Conservation (phyloP, 2,113 vertebrate genomes). For the Panthera uncia region DNA sequence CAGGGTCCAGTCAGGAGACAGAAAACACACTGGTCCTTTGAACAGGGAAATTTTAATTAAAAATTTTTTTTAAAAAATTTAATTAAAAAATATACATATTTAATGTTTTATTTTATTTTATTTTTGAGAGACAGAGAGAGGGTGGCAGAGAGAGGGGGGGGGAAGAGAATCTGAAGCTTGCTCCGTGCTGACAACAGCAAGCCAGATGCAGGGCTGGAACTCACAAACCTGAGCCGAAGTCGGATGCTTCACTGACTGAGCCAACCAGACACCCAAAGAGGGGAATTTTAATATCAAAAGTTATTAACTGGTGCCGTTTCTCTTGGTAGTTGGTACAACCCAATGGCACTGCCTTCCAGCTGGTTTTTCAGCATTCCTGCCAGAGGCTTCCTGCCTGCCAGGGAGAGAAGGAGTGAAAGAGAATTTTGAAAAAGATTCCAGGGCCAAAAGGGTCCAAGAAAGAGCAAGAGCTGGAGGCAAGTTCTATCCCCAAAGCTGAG, state of each 20-base stretch:
- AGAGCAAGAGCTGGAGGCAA: background rate
- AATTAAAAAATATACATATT: too few species aligned
- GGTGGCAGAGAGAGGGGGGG: fast-evolving
- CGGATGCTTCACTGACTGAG: too few species aligned
- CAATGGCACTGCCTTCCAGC: fast-evolving
- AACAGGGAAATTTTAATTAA: background rate
- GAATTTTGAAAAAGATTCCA: background rate
- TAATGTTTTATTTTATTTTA: too few species aligned
- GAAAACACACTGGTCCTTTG: background rate
- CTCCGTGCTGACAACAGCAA: too few species aligned
- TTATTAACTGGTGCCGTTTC: too few species aligned
- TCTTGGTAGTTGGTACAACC: fast-evolving
- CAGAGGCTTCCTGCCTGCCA: background rate
- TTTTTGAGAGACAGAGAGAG: too few species aligned
- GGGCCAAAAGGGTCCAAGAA: background rate
- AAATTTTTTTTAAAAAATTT: background rate
- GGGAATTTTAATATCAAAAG: background rate
- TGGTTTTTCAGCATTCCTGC: background rate
- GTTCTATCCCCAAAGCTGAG: background rate
- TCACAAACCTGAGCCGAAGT: too few species aligned
- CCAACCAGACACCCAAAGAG: background rate
- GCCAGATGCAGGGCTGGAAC: too few species aligned
- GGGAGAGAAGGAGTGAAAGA: background rate
- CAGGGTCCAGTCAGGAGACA: too few species aligned
- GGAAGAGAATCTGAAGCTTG: too few species aligned